phyloP scores from a whole-genome alignment of 1,140 invertebrate genomes.

The Mycetomoellerius zeteki region DNA sequence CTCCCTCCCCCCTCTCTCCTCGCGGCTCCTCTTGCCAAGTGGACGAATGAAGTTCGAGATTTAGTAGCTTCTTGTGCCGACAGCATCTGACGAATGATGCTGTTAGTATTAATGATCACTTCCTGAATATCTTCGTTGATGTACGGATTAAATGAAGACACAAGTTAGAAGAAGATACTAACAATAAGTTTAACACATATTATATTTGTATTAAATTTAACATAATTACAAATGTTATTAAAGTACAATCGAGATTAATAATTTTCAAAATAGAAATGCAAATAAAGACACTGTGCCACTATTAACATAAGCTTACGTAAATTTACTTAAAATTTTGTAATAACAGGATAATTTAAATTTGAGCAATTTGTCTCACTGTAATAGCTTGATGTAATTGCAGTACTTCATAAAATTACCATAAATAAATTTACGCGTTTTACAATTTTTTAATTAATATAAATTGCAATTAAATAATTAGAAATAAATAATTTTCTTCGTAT shows the following conservation, averaged over 20 bases:
- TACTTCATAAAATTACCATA: neutral
- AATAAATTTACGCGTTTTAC: neutral
- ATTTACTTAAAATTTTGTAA: neutral
- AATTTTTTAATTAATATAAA: neutral
- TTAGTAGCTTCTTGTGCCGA: slow-evolving; percentile 54
- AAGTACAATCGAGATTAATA: neutral
- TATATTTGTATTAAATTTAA: neutral
- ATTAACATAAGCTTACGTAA: neutral
- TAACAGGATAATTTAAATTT: neutral
- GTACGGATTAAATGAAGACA: neutral
- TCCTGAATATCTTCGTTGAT: neutral
- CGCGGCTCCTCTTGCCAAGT: slow-evolving; percentile 65
- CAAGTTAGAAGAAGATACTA: neutral
- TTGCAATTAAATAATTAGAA: slow-evolving; percentile 11
- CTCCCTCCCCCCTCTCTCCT: neutral
- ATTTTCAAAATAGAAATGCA: neutral
- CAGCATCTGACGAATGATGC: slow-evolving; percentile 30
- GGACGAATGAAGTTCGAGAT: slow-evolving; percentile 49
- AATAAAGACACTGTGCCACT: neutral
- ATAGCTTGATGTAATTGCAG: neutral
- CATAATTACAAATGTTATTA: neutral
- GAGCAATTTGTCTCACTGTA: neutral
- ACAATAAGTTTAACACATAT: neutral
- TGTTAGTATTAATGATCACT: slow-evolving; percentile 18
- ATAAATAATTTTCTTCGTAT: neutral